Evolutionary conservation across 2,113 vertebrate species (phyloP), one percentile per base, ranked within the genome.

Genomic region (Tetrao urogallus): DNA sequence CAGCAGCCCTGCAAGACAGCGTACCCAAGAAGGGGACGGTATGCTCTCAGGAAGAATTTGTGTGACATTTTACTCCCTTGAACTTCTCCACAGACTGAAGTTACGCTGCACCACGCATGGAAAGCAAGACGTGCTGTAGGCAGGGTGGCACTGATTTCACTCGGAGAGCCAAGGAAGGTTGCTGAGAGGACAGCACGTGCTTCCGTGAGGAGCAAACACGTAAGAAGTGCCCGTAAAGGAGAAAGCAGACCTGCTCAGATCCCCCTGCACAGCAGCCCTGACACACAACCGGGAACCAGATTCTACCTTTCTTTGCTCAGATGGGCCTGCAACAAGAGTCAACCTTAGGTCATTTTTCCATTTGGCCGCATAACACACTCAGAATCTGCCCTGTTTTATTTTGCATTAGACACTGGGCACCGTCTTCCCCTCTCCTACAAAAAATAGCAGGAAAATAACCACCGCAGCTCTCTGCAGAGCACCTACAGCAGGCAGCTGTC

Each of bases 81-180:
- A 42, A 69, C 70, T 67, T 56, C 25, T 67, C 61, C 42, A 32
- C 0, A 25, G 56, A n/a, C n/a, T 48, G 8, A 74, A 64, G 13
- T 5, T 58, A 87, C 0, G 0, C 32, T 71, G 81, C 21, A 64
- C 27, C 63, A 60, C 16, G 7, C 1, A 3, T 0, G 4, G 66
- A 64, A 71, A 14, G 24, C 48, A 69, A 50, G 72, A 61, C 0
- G 1, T 1, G 3, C 74, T 52, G 50, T n/a, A 70, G 61, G 25
- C 10, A 45, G 25, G 47, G 50, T 21, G 9, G 56, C 18, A 34
- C 30, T 52, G 13, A 30, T 57, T 27, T 34, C 56, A 70, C 24
- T 15, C 0, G 5, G 15, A 32, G 38, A 75, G 57, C 0, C 3
- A 50, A 50, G 38, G 36, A 65, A 58, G 27, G 34, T 0, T 25